Base-by-base conservation (phyloP, 1,140 invertebrate species). In the Euura lappo region DNA sequence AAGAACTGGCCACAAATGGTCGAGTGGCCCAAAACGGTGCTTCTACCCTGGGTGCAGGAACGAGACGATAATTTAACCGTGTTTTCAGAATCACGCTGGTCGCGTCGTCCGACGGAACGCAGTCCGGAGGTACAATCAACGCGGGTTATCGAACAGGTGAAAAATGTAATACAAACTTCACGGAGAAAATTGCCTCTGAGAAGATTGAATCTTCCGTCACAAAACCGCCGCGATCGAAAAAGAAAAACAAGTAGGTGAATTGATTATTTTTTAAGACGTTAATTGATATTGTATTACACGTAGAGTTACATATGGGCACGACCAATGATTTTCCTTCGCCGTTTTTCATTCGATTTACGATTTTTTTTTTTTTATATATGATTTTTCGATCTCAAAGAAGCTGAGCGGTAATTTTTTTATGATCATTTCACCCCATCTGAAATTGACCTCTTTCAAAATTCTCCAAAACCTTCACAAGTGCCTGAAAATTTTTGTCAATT, bases 21-120 rank as follows among this genome's bases (percentile, higher is more conserved):
- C 60, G 60, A 64, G 10, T 13, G 60, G 13, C 13, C 60, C 13
- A 10, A 13, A 11, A 11, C 60, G 60, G 60, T 64, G 10, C 10
- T 64, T 64, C 60, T 10, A 64, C 60, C 13, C 10, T 10, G 13
- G 60, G 10, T 10, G 10, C n/a, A n/a, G n/a, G 10, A 13, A 11
- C 60, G 60, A 10, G 60, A 64, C 60, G 60, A 10, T 11, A 10
- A 13, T 64, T 13, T 11, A 13, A 13, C 2, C 13, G 60, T 64
- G 28, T 70, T 80, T 83, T 42, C 75, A 87, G 86, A 77, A 82
- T 86, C 69, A 88, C 87, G 1, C 73, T 88, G 60, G 86, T 87
- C 3, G 83, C 88, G 51, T 77, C 80, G 11, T 68, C 80, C 79
- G 68, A 81, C 78, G 71, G 85, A 81, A 75, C 80, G 73, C 82